These are phyloP conservation scores for Patiria pectinifera DNA, from an alignment of 53 echinoderm and acorn worm species.

Conservation along the genomic window DNA sequence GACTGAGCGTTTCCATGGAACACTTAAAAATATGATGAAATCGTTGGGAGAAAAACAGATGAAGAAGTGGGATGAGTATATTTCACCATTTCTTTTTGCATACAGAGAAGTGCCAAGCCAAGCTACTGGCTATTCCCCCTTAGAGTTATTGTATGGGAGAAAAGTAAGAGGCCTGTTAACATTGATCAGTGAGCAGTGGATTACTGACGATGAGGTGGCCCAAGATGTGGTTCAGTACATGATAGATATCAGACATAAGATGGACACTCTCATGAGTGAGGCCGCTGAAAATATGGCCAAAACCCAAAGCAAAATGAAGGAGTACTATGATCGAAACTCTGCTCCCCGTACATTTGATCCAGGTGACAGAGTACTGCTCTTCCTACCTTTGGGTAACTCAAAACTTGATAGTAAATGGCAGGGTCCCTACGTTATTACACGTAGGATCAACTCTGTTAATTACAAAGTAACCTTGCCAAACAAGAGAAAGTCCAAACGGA, in stretches of 20 bases:
- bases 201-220: slow-evolving; percentile 24
- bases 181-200: slow-evolving; percentile 37
- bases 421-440: slow-evolving; percentile 43
- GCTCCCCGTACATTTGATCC: neutral
- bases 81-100: slow-evolving; percentile 49
- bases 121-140: slow-evolving; percentile 56
- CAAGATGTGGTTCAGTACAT: no score
- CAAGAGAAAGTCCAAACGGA: slow-evolving; percentile 37
- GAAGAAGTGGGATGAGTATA: slow-evolving; percentile 56
- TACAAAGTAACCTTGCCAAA: slow-evolving; percentile 47
- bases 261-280: neutral
- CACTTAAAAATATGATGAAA: slow-evolving; percentile 51
- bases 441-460: slow-evolving; percentile 35
- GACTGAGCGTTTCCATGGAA: slow-evolving; percentile 42
- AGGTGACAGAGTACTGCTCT: slow-evolving; percentile 29
- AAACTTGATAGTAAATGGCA: slow-evolving; percentile 61
- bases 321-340: slow-evolving; percentile 11
- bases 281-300: slow-evolving; percentile 17
- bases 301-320: slow-evolving; percentile 32
- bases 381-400: neutral
- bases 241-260: slow-evolving; percentile 23
- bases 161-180: slow-evolving; percentile 39
- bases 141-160: slow-evolving; percentile 53
- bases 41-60: slow-evolving; percentile 24
- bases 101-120: slow-evolving; percentile 55